Evolutionary conservation across 2,113 vertebrate genomes (phyloP).

Genomic region (Xenopus tropicalis): UCB_Xtro_10.0 CM004446.2:88981001-88981500

Average conservation of each 20-base stretch:
- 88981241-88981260: background rate
- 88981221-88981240: background rate
- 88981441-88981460: background rate
- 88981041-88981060: too few species aligned
- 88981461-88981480: background rate
- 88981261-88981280: background rate
- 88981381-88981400: background rate
- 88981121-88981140: too few species aligned
- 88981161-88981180: background rate
- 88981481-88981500: conserved; percentile 5
- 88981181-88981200: background rate
- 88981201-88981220: background rate
- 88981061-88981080: too few species aligned
- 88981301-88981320: background rate
- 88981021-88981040: too few species aligned
- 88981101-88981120: too few species aligned
- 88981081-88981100: too few species aligned
- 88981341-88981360: background rate
- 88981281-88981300: background rate
- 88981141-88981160: too few species aligned
- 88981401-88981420: background rate
- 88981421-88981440: background rate
- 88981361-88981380: background rate
- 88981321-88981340: background rate
- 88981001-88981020: too few species aligned